Percentiles rank a stretch among this genome's conserved stretches.
These are phyloP conservation scores for Silurus asotus DNA, from an alignment of 2,113 vertebrate species.

Conservation along the genomic window DNA sequence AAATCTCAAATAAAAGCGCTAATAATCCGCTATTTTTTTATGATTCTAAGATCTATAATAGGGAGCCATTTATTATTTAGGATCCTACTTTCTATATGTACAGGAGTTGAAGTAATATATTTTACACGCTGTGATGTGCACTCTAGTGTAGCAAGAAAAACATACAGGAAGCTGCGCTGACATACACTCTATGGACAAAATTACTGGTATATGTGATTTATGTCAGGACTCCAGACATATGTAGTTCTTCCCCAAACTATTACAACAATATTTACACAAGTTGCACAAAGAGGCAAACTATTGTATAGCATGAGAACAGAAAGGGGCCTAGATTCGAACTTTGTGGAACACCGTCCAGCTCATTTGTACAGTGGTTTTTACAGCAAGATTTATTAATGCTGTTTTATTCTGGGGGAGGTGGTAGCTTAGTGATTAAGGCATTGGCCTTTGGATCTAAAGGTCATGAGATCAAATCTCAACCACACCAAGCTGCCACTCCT, in stretches of 20 bases:
- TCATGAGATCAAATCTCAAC: too few relatives aligned
- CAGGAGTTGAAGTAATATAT: background rate
- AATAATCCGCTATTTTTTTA: background rate
- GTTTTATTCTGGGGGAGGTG: too few relatives aligned
- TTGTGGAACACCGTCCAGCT: background rate
- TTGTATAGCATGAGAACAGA: background rate
- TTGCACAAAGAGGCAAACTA: too few relatives aligned
- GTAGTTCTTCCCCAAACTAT: too few relatives aligned
- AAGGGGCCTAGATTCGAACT: background rate
- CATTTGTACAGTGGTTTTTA: background rate
- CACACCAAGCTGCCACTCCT: too few relatives aligned
- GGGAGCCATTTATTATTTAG: background rate
- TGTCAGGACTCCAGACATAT: too few relatives aligned
- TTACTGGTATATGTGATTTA: too few relatives aligned
- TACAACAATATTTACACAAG: too few relatives aligned
- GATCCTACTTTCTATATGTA: background rate
- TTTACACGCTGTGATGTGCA: background rate
- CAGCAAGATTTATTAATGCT: background rate
- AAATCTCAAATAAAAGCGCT: slow-evolving; percentile 34
- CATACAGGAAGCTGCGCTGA: background rate
- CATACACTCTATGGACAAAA: background rate
- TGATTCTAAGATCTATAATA: background rate
- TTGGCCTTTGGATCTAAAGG: too few relatives aligned
- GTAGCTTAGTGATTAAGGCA: too few relatives aligned
- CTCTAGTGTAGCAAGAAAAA: background rate